Conservation (phyloP, 1,140 invertebrate species). For the Lucilia sericata region DNA sequence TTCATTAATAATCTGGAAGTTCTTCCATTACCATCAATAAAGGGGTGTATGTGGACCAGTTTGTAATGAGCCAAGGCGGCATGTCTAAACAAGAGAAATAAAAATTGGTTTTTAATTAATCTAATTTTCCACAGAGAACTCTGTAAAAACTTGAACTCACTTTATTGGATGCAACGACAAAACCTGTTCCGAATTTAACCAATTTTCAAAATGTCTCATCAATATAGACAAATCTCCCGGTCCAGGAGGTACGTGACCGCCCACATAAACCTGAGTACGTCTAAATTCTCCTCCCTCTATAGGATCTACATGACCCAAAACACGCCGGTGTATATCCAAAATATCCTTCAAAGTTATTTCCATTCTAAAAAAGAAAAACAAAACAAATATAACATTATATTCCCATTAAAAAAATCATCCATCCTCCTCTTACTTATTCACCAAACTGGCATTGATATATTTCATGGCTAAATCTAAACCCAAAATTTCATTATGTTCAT, state of each 20-base stretch:
- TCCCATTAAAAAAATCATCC: neutral
- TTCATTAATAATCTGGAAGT: conserved; percentile 97
- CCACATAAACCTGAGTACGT: conserved; percentile 90
- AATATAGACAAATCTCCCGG: conserved; percentile 82
- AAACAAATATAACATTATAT: conserved; percentile 3
- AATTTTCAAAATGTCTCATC: conserved; percentile 90
- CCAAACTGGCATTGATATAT: conserved; percentile 92
- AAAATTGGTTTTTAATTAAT: too few relatives aligned
- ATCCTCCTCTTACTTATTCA: conserved; percentile 72
- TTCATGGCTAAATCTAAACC: conserved; percentile 95
- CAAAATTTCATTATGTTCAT: conserved; percentile 97
- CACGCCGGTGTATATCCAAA: conserved; percentile 90
- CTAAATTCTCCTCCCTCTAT: conserved; percentile 86
- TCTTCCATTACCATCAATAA: conserved; percentile 93
- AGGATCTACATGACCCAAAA: conserved; percentile 94
- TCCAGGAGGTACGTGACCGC: conserved; percentile 88
- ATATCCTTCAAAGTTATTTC: conserved; percentile 88
- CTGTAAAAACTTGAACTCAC: conserved; percentile 60
- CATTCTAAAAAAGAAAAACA: conserved; percentile 68
- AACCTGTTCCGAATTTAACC: conserved; percentile 91
- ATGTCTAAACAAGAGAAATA: conserved; percentile 64
- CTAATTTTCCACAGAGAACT: neutral
- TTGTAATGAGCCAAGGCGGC: conserved; percentile 97
- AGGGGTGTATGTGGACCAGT: conserved; percentile 94
- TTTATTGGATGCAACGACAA: conserved; percentile 88